Base-by-base conservation (phyloP, 2,888 invertebrate genomes). In the Arge pagana region DNA sequence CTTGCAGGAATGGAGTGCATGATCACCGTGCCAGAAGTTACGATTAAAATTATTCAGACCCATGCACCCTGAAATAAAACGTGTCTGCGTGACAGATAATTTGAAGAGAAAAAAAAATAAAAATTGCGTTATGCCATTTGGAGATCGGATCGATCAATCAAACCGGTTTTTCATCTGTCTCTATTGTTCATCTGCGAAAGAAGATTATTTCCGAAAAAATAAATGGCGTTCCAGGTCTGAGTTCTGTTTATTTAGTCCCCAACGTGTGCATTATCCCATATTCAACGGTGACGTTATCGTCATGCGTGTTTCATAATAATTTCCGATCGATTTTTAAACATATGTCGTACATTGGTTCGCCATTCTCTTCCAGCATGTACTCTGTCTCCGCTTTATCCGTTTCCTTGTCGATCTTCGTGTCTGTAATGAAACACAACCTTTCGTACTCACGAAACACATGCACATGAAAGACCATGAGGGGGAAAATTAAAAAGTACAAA, bases 401-500 rank as follows among this genome's bases (percentile, higher is more conserved):
- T 64, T 64, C 71, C 69, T 66, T 70, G 68, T 74, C 74, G 68
- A 62, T 66, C 62, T 64, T 63, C 61, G 70, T 72, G 74, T 74
- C 74, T 74, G 74, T 45, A 68, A 65, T 51, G 62, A 66, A 63
- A 63, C 51, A 62, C 55, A 56, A 41, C 50, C 28, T 58, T 52
- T 61, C 56, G 54, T 60, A 60, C 56, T 56, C 51, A 54, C 59
- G 35, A 41, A 45, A 31, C 33, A 33, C 42, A 45, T 45, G 33
- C 31, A 45, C 23, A 31, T 33, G 31, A 35, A 21, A 33, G 6
- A 45, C 35, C 10, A 45, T 23, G 21, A 19, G 3, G 33, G n/a
- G n/a, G 21, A 6, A 18, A 31, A 31, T 33, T 2, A 45, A 33
- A 5, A 35, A 13, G 13, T 21, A n/a, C n/a, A n/a, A n/a, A n/a